Conservation (phyloP, 2,797 vertebrate genomes). For the Rhinophrynus dorsalis region DNA sequence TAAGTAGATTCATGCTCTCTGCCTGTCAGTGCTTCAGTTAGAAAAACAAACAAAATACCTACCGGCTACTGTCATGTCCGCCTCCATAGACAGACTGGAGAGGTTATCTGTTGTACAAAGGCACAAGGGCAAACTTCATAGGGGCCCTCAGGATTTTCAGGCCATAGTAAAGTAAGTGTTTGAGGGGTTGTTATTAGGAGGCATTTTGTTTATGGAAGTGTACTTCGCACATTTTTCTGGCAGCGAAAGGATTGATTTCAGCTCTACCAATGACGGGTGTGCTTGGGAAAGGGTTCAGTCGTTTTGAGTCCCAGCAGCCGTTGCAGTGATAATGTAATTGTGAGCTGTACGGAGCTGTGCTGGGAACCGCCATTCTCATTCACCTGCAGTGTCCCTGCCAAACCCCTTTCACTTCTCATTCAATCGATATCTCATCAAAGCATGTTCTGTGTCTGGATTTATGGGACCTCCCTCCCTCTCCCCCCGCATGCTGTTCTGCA, state of each 20-base stretch:
- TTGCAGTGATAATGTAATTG: constrained; percentile 32
- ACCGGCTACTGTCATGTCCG: too few relatives aligned
- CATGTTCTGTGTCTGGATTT: constrained; percentile 27
- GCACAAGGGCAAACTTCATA: too few relatives aligned
- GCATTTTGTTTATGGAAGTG: neutral
- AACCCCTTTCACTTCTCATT: constrained; percentile 31
- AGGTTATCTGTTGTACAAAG: too few relatives aligned
- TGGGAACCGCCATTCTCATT: constrained; percentile 5
- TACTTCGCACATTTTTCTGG: too few relatives aligned
- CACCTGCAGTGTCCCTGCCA: constrained; percentile 19
- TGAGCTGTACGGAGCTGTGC: constrained; percentile 12
- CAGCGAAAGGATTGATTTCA: neutral
- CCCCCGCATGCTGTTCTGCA: neutral
- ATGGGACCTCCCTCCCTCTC: constrained; percentile 15
- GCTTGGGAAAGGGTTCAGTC: constrained; percentile 24
- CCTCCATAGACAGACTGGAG: too few relatives aligned
- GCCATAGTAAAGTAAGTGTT: too few relatives aligned
- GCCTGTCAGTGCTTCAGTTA: too few relatives aligned
- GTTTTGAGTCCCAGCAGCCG: neutral
- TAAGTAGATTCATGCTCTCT: too few relatives aligned
- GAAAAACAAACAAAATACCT: too few relatives aligned
- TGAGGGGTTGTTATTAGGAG: too few relatives aligned
- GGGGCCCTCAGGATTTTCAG: too few relatives aligned
- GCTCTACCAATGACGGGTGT: too few relatives aligned
- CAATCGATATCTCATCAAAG: constrained; percentile 47